Evolutionary conservation across 2,113 vertebrate species (phyloP).

Genomic region (Empidonax traillii): DNA sequence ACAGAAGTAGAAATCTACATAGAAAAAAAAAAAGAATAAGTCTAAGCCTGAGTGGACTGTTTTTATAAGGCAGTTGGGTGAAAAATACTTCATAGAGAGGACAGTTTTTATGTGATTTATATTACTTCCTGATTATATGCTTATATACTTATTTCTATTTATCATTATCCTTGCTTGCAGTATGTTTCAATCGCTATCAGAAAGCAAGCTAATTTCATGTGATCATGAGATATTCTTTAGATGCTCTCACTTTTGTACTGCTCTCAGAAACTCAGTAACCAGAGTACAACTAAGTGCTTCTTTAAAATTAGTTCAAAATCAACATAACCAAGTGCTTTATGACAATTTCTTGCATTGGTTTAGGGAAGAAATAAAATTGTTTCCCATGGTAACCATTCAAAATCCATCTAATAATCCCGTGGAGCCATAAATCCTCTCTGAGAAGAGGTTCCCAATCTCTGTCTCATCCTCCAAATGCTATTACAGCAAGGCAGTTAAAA

Average conservation of each 20-base stretch:
- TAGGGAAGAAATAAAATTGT: neutral
- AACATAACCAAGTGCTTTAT: neutral
- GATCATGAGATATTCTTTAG: neutral
- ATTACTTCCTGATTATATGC: neutral
- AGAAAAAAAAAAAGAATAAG: neutral
- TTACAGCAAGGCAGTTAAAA: neutral
- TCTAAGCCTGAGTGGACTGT: neutral
- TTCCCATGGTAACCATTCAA: neutral
- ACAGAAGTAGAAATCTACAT: neutral
- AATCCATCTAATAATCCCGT: neutral
- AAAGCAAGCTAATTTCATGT: neutral
- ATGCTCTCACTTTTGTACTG: neutral
- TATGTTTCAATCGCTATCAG: neutral
- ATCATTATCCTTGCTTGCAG: neutral
- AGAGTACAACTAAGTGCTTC: neutral
- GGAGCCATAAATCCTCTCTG: neutral
- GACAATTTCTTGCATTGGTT: neutral
- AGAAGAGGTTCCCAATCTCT: neutral
- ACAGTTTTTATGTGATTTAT: neutral
- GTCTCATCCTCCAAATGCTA: neutral
- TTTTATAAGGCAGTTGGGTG: neutral
- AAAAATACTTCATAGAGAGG: neutral
- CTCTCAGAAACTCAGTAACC: neutral
- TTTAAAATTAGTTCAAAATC: conserved; percentile 5
- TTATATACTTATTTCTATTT: neutral